Base-by-base conservation (phyloP, 2,888 invertebrate species). In the Idaea straminata region DNA sequence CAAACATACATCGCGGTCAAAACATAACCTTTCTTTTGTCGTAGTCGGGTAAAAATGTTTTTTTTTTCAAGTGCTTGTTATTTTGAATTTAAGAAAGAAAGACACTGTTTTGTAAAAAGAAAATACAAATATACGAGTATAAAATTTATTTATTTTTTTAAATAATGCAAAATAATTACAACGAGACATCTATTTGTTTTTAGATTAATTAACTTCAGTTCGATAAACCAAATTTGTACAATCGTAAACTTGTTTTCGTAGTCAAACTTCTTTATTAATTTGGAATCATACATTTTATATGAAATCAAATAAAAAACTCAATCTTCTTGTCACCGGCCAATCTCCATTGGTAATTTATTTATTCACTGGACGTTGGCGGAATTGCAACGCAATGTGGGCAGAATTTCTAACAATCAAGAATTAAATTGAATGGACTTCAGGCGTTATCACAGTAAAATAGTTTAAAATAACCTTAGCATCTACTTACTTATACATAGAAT, bases 41-140 rank as follows among this genome's bases (percentile, higher is more conserved):
- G n/a, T n/a, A n/a, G n/a, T n/a, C n/a, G 64, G 63, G 68, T 67
- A 67, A 63, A 70, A 72, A 63, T 68, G 58, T 61, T 68, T 63
- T 67, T 60, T 62, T 10, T 47, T 47, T 47, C 10, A 10, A 47
- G 47, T 13, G 47, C 13, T 47, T 47, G 47, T 13, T 13, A 47
- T 47, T 25, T 25, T 25, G 25, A 25, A 25, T 25, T 25, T 25
- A 25, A 25, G 3, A 25, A 25, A 25, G 25, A 25, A 1, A 25
- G 2, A 25, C 25, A 25, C 25, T 25, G n/a, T n/a, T n/a, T n/a
- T n/a, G n/a, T n/a, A n/a, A n/a, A 38, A 38, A 4, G 10, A 47
- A 47, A 47, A 10, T 13, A 47, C 4, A 13, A 7, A 13, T 47
- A 13, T 0, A 47, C 3, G 6, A 13, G 10, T 10, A 47, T 47